Percentiles rank a stretch among this genome's conserved stretches.
phyloP scores from a whole-genome alignment of 2,797 vertebrate genomes.

The Numenius phaeopus region DNA sequence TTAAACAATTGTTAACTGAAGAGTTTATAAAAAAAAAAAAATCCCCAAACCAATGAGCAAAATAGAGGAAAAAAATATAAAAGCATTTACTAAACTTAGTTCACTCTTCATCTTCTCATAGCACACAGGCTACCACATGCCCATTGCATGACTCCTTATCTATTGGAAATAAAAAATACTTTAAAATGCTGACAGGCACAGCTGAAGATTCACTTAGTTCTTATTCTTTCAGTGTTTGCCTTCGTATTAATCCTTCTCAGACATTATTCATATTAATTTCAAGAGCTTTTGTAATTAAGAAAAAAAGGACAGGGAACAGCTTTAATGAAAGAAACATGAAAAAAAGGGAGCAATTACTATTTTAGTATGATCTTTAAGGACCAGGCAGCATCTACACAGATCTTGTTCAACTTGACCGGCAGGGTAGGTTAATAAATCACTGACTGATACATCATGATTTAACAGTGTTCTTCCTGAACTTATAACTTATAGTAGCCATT shows the following conservation, averaged over 20 bases:
- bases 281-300: neutral
- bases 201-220: neutral
- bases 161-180: neutral
- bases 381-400: rapidly evolving
- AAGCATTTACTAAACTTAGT: neutral
- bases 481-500: neutral
- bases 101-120: neutral
- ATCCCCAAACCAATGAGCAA: neutral
- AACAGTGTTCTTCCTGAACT: neutral
- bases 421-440: neutral
- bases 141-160: neutral
- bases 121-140: neutral
- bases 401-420: neutral
- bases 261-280: neutral
- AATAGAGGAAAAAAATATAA: neutral
- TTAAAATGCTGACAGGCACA: neutral
- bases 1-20: neutral
- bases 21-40: neutral
- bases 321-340: neutral
- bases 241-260: neutral
- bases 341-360: neutral
- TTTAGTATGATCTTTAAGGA: neutral
- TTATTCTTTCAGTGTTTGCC: rapidly evolving
- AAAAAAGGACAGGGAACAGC: neutral
- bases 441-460: neutral